phyloP scores from a whole-genome alignment of 1,140 invertebrate species.

The Belonocnema kinseyi region DNA sequence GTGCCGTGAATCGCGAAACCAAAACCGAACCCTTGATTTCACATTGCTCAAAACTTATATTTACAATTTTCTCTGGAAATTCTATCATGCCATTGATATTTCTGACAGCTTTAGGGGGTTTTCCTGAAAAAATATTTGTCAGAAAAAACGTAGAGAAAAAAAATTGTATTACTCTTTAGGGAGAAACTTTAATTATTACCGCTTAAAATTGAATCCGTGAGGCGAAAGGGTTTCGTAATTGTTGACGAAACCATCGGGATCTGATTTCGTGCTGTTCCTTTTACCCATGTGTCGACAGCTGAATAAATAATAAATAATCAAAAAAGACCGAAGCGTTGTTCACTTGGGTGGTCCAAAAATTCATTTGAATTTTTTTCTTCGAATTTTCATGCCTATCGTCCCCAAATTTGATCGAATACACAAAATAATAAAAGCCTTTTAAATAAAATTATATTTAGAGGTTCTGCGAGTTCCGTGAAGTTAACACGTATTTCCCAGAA shows the following conservation, averaged over 20 bases:
- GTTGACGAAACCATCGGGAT: conserved; percentile 66
- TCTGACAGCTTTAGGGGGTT: conserved; percentile 35
- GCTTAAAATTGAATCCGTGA: conserved; percentile 57
- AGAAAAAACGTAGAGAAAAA: neutral
- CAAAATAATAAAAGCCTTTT: too few relatives aligned
- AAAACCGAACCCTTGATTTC: conserved; percentile 49
- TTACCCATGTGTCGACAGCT: conserved; percentile 63
- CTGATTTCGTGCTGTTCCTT: conserved; percentile 62
- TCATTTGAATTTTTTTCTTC: too few relatives aligned
- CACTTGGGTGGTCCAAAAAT: too few relatives aligned
- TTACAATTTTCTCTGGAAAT: conserved; percentile 51
- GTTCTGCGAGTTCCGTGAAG: too few relatives aligned
- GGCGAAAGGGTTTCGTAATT: conserved; percentile 61
- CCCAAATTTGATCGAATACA: too few relatives aligned
- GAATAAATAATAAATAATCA: conserved; percentile 33
- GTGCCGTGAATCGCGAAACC: conserved; percentile 51
- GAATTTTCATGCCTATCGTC: too few relatives aligned
- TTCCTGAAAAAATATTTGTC: conserved; percentile 44
- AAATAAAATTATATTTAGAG: too few relatives aligned
- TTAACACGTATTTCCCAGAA: too few relatives aligned
- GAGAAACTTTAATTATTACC: conserved; percentile 53
- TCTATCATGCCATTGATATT: conserved; percentile 51
- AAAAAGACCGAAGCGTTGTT: too few relatives aligned
- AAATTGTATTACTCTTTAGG: neutral
- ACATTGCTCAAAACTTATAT: conserved; percentile 55